Evolutionary conservation across 1,140 invertebrate species (phyloP).

Genomic region (Scaptomyza graminum): DNA sequence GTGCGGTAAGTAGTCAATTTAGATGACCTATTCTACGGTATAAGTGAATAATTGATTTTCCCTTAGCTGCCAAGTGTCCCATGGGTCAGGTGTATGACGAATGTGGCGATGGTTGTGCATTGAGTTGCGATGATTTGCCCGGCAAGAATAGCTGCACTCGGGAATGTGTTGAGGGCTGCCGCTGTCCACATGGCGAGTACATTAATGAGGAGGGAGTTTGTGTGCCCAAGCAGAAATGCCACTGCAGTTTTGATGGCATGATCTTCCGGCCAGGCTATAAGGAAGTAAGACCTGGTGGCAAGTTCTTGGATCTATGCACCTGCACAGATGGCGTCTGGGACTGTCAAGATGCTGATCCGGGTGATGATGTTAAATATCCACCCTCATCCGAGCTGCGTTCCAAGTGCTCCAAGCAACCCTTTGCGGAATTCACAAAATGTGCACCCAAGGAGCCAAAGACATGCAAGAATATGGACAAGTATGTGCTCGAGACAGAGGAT

Average conservation of each 20-base stretch:
- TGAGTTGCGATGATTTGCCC: constrained; percentile 88
- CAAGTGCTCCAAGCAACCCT: constrained; percentile 86
- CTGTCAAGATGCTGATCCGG: constrained; percentile 87
- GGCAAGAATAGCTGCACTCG: constrained; percentile 60
- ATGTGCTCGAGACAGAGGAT: constrained; percentile 84
- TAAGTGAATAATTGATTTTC: neutral
- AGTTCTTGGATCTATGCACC: constrained; percentile 89
- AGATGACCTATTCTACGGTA: no score
- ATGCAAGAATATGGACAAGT: constrained; percentile 92
- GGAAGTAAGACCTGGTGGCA: constrained; percentile 88
- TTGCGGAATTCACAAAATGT: constrained; percentile 91
- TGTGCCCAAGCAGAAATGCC: constrained; percentile 90
- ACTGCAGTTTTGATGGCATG: constrained; percentile 89
- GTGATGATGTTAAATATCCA: constrained; percentile 87
- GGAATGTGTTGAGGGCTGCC: constrained; percentile 94
- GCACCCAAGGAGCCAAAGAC: constrained; percentile 89
- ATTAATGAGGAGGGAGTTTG: constrained; percentile 89
- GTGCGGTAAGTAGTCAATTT: constrained; percentile 85
- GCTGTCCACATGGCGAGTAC: constrained; percentile 91
- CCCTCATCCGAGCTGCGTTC: constrained; percentile 86
- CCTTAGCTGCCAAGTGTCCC: constrained; percentile 88
- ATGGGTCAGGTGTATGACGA: constrained; percentile 91
- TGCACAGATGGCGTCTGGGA: constrained; percentile 91
- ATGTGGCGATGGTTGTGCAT: constrained; percentile 90
- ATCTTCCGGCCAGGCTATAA: constrained; percentile 90